Conservation (phyloP, 2,797 vertebrate species). For the Coluber constrictor region DNA sequence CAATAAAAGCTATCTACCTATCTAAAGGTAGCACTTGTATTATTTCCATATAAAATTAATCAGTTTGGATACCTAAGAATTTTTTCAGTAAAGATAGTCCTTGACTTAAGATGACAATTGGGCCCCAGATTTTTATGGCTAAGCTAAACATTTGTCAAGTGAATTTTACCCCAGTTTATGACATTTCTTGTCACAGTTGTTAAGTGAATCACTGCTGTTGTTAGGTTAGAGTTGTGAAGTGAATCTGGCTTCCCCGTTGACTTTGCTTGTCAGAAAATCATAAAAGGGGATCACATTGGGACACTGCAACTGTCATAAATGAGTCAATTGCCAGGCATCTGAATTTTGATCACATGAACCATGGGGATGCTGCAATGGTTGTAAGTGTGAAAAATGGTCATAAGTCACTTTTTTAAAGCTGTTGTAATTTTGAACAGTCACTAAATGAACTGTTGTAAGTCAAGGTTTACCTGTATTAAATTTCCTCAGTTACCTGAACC, state of each 20-base stretch:
- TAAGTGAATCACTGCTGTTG: neutral
- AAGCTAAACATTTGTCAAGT: neutral
- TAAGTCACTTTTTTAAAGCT: neutral
- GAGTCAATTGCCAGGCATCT: neutral
- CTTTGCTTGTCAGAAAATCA: neutral
- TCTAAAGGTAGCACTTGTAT: neutral
- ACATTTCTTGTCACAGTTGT: neutral
- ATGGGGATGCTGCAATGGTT: neutral
- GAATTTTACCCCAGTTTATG: neutral
- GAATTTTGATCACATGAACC: neutral
- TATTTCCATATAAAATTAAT: neutral
- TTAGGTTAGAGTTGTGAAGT: neutral
- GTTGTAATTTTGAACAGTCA: neutral
- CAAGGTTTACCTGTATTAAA: neutral
- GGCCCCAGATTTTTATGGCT: neutral
- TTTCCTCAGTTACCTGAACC: neutral
- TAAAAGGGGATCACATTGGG: neutral
- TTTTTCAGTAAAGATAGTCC: neutral
- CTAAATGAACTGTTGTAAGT: neutral
- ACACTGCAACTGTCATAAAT: neutral
- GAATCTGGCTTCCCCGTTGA: neutral
- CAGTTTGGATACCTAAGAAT: neutral
- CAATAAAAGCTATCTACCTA: no score
- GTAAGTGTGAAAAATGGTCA: neutral
- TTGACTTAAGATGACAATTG: neutral